Conservation (phyloP, 2,888 invertebrate genomes). For the Nineta flava region DNA sequence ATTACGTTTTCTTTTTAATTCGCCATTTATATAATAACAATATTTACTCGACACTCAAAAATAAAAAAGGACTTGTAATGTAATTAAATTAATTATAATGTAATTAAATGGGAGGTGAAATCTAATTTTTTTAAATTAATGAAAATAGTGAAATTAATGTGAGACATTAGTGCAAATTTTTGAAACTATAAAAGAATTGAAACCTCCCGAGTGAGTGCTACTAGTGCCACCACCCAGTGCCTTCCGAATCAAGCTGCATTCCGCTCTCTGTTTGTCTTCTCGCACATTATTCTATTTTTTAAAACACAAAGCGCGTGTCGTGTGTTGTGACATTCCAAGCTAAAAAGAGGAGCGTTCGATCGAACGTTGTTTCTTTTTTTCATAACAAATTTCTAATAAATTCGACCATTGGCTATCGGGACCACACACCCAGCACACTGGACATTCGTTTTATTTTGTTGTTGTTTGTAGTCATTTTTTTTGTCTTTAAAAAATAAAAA, state of each 20-base stretch:
- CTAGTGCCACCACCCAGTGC: slow-evolving; percentile 6
- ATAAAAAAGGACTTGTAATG: no score
- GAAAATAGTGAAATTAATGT: background rate
- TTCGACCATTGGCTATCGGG: background rate
- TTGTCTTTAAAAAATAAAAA: background rate
- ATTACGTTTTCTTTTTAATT: no score
- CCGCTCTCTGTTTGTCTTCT: slow-evolving; percentile 6
- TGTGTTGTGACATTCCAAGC: slow-evolving; percentile 6
- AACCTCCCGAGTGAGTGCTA: background rate
- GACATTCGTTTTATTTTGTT: background rate
- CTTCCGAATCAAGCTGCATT: slow-evolving; percentile 9
- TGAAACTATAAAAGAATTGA: background rate
- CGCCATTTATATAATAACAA: no score
- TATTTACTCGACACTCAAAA: no score
- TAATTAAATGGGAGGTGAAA: background rate
- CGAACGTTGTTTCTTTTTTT: background rate
- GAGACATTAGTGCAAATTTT: background rate
- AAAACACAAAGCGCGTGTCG: background rate
- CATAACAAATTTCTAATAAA: background rate
- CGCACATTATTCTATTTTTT: background rate
- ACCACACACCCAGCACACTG: background rate
- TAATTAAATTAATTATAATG: background rate
- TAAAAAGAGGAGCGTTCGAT: background rate
- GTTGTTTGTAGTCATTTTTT: background rate
- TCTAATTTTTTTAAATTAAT: no score